Conservation (phyloP, 2,888 invertebrate species). For the Emmelina monodactyla region DNA sequence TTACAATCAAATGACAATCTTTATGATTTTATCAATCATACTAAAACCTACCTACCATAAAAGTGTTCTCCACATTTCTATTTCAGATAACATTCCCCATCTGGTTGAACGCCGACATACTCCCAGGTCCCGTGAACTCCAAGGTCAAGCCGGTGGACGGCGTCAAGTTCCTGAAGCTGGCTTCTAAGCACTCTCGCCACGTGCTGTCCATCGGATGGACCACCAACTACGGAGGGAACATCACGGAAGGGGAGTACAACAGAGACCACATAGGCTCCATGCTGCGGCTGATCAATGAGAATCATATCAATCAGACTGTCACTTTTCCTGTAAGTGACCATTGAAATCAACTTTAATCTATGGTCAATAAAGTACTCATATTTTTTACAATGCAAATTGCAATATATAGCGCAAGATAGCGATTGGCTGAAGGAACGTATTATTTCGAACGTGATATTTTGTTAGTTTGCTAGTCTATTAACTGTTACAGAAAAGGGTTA, state of each 20-base stretch:
- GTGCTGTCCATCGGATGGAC: slow-evolving; percentile 87
- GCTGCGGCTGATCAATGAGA: slow-evolving; percentile 65
- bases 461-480: too few relatives aligned
- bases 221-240: slow-evolving; percentile 67
- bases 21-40: too few relatives aligned
- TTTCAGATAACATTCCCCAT: slow-evolving; percentile 74
- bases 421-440: too few relatives aligned
- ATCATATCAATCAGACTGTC: slow-evolving; percentile 69
- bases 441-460: too few relatives aligned
- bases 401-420: too few relatives aligned
- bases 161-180: slow-evolving; percentile 67
- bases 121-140: slow-evolving; percentile 75
- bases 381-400: too few relatives aligned
- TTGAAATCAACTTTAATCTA: too few relatives aligned
- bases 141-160: slow-evolving; percentile 69
- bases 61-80: too few relatives aligned
- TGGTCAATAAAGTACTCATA: too few relatives aligned
- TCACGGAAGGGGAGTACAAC: slow-evolving; percentile 68
- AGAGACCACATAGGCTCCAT: slow-evolving; percentile 72
- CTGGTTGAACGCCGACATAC: slow-evolving; percentile 90
- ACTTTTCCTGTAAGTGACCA: slow-evolving; percentile 80
- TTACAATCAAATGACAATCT: too few relatives aligned
- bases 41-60: too few relatives aligned
- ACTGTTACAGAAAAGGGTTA: too few relatives aligned
- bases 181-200: slow-evolving; percentile 66